These are phyloP conservation scores for Rhizomys pruinosus DNA, from an alignment of 2,113 vertebrate species.

Conservation along the genomic window DNA sequence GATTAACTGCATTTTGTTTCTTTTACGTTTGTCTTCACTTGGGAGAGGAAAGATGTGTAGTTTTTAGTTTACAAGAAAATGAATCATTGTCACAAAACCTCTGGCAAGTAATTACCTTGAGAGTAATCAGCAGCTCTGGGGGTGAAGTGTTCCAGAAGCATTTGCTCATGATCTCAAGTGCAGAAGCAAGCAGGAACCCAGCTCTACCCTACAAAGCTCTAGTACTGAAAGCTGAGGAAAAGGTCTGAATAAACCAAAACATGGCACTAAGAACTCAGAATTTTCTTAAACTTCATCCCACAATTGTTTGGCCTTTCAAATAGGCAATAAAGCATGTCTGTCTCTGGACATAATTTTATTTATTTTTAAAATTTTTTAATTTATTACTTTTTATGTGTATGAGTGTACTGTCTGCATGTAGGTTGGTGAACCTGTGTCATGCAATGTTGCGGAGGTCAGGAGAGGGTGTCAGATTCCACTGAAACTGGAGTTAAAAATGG, in stretches of 20 bases:
- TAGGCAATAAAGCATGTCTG: not conserved
- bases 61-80: not conserved
- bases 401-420: too few species aligned
- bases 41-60: not conserved
- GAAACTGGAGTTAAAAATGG: too few species aligned
- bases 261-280: not conserved
- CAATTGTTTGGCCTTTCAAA: not conserved
- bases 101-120: not conserved
- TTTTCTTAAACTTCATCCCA: not conserved
- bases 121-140: not conserved
- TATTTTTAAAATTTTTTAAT: too few species aligned
- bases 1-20: not conserved
- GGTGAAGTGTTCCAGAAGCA: not conserved
- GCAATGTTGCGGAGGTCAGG: too few species aligned
- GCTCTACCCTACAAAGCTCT: not conserved
- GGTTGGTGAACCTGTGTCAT: too few species aligned
- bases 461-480: too few species aligned
- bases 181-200: not conserved
- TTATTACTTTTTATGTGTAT: too few species aligned
- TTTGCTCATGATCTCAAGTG: not conserved
- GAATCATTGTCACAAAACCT: not conserved
- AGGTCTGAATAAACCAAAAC: not conserved
- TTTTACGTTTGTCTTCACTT: not conserved
- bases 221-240: not conserved
- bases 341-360: slow-evolving; percentile 26